Evolutionary conservation across 2,113 vertebrate genomes (phyloP).

Genomic region (Geococcyx californianus): DNA sequence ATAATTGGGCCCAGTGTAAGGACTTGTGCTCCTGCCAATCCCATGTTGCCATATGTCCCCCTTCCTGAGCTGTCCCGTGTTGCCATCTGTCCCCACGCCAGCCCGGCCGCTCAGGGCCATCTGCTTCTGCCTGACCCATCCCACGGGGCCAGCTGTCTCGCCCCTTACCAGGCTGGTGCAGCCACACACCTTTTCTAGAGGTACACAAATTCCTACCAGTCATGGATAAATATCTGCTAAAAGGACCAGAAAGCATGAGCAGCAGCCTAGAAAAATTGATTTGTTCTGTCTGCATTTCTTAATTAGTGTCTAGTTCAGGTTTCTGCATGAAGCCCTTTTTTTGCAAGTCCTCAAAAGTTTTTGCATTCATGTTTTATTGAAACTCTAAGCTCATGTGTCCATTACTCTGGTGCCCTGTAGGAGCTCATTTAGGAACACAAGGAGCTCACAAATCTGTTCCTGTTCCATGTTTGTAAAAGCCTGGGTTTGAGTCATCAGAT

Average conservation of each 20-base stretch:
- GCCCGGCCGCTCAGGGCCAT: neutral
- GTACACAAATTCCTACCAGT: slow-evolving; percentile 4
- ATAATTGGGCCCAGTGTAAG: slow-evolving; percentile 15
- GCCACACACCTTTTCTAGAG: slow-evolving; percentile 48
- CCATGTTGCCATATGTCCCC: slow-evolving; percentile 63
- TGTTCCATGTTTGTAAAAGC: neutral
- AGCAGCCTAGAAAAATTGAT: neutral
- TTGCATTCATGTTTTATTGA: rapidly evolving
- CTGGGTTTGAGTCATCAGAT: neutral
- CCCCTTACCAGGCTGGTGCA: neutral
- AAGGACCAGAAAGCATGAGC: neutral
- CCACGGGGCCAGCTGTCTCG: slow-evolving; percentile 25
- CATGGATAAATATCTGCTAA: neutral
- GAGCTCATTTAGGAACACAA: neutral
- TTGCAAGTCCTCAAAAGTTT: neutral
- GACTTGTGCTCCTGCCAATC: slow-evolving; percentile 31
- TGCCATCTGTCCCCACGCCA: slow-evolving; percentile 62
- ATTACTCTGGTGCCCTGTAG: neutral
- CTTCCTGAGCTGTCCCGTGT: slow-evolving; percentile 14
- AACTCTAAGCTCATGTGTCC: neutral
- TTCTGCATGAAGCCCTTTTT: neutral
- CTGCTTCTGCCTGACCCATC: slow-evolving; percentile 38
- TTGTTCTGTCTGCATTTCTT: neutral
- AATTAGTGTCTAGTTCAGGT: neutral
- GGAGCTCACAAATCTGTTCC: neutral